Percentiles rank a stretch among this genome's conserved stretches.
These are phyloP conservation scores for human DNA, from an alignment of 2,113 vertebrate species.

Conservation along the genomic window DNA sequence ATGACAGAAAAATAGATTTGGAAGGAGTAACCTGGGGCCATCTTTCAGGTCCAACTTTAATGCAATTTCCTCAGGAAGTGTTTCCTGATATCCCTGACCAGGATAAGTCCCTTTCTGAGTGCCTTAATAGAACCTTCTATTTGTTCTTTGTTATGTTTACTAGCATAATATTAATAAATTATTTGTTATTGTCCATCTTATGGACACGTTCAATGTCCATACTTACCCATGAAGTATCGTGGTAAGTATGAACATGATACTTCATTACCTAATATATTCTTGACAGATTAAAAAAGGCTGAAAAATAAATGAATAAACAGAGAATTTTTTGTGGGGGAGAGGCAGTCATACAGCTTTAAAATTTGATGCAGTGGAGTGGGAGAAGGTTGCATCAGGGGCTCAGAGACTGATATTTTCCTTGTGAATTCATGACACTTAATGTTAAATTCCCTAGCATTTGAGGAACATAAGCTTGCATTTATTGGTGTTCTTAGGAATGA, in stretches of 20 bases:
- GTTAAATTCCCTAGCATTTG: background rate
- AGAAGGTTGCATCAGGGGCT: background rate
- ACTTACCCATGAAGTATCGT: too few species aligned
- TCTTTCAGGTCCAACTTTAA: background rate
- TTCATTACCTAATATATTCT: background rate
- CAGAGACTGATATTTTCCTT: background rate
- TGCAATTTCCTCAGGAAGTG: background rate
- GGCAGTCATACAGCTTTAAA: background rate
- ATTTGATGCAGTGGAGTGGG: background rate
- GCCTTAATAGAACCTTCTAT: background rate
- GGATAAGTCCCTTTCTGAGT: background rate
- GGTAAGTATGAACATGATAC: background rate
- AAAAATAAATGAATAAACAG: background rate
- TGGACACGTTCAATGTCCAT: too few species aligned
- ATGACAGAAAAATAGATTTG: background rate
- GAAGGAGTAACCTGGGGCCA: background rate
- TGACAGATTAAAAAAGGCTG: background rate
- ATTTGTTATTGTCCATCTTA: background rate
- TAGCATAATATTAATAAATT: background rate
- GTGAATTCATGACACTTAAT: background rate
- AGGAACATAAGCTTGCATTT: background rate
- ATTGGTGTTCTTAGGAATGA: background rate
- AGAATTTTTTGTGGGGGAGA: background rate
- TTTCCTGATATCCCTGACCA: background rate
- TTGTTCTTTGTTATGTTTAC: background rate